Evolutionary conservation across 1,140 invertebrate genomes (phyloP).

Genomic region (Calephelis virginiensis): DNA sequence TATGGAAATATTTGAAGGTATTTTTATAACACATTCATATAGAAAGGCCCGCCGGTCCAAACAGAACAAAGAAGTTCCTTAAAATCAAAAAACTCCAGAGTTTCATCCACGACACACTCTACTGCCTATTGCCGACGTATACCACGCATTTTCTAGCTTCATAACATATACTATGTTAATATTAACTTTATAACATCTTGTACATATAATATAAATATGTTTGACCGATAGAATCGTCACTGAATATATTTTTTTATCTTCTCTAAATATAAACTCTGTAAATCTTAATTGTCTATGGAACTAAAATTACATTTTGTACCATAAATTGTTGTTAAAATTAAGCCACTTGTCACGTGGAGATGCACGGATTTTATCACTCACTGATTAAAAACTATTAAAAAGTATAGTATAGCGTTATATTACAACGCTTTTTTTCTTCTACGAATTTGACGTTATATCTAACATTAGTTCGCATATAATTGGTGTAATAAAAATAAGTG

Average conservation of each 20-base stretch:
- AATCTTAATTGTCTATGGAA: conserved; percentile 72
- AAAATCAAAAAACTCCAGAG: conserved; percentile 42
- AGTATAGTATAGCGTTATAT: too few relatives aligned
- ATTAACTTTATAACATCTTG: conserved; percentile 53
- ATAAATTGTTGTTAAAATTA: conserved; percentile 72
- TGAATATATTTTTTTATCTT: conserved; percentile 53
- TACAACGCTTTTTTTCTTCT: too few relatives aligned
- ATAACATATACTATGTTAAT: conserved; percentile 53
- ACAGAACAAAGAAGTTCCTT: conserved; percentile 38
- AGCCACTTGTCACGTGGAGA: conserved; percentile 52
- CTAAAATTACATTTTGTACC: conserved; percentile 75
- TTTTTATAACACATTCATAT: not conserved
- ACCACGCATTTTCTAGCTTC: conserved; percentile 53
- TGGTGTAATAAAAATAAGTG: too few relatives aligned
- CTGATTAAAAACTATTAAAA: not conserved
- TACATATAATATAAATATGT: conserved; percentile 43
- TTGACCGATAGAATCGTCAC: conserved; percentile 37
- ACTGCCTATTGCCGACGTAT: conserved; percentile 51
- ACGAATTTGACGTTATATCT: too few relatives aligned
- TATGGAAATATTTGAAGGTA: not conserved
- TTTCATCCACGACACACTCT: conserved; percentile 37
- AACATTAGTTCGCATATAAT: too few relatives aligned
- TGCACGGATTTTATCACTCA: conserved; percentile 17
- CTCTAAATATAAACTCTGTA: conserved; percentile 74
- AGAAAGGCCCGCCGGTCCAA: conserved; percentile 39